Conservation (phyloP, 1,140 invertebrate species). For the Drosophila varians region DNA sequence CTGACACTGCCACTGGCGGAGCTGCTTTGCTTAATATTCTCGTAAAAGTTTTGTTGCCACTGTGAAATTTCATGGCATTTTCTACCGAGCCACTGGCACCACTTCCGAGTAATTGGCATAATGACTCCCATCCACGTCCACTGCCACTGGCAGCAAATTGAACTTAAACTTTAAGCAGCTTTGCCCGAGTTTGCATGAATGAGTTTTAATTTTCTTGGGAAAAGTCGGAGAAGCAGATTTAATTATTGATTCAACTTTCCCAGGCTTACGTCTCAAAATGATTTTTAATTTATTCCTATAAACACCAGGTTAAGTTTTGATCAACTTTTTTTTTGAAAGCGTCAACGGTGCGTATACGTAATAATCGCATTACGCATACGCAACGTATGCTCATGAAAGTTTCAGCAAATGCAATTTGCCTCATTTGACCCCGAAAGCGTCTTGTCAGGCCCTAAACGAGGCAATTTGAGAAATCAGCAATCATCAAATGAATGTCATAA, state of each 20-base stretch:
- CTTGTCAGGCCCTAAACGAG: slow-evolving; percentile 13
- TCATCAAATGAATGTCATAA: slow-evolving; percentile 50
- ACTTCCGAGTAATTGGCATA: slow-evolving; percentile 38
- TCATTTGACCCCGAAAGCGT: slow-evolving; percentile 11
- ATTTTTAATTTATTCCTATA: slow-evolving; percentile 6
- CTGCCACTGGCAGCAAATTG: slow-evolving; percentile 21
- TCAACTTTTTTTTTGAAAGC: not conserved
- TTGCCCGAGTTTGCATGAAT: slow-evolving; percentile 4
- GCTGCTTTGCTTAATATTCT: slow-evolving; percentile 46
- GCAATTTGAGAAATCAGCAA: slow-evolving; percentile 43
- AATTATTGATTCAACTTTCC: slow-evolving; percentile 25
- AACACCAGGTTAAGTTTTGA: not conserved
- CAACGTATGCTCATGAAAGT: slow-evolving; percentile 4
- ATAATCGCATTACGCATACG: slow-evolving; percentile 31
- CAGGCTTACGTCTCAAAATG: not conserved
- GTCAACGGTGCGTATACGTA: not conserved
- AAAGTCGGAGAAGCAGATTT: slow-evolving; percentile 4
- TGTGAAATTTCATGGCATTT: slow-evolving; percentile 35
- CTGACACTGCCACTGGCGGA: not conserved
- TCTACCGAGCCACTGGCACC: not conserved
- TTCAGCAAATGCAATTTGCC: slow-evolving; percentile 27
- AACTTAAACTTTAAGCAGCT: slow-evolving; percentile 33
- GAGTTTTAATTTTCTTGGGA: slow-evolving; percentile 3
- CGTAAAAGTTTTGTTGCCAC: slow-evolving; percentile 48
- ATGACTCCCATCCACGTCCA: slow-evolving; percentile 27